Evolutionary conservation across 2,113 vertebrate genomes (phyloP).

Genomic region (Gobiocypris rarus): DNA sequence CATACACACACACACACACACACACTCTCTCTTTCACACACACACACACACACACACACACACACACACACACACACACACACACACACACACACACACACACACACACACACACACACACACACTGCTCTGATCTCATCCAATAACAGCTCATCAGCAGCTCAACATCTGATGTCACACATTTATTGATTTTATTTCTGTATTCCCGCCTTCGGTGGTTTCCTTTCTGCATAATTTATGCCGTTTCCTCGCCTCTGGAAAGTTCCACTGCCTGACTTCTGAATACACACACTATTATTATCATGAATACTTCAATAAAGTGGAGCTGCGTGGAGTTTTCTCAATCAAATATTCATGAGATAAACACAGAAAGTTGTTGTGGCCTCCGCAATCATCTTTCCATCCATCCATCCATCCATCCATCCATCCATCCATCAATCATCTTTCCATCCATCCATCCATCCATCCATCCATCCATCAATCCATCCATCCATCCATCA

Average conservation of each 20-base stretch:
- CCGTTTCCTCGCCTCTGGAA: background rate
- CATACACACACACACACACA: background rate
- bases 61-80: background rate
- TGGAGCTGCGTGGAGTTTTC: background rate
- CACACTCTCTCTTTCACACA: no score
- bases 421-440: no score
- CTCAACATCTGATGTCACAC: background rate
- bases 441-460: no score
- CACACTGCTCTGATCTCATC: no score
- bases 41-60: background rate
- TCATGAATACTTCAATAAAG: background rate
- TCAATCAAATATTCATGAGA: background rate
- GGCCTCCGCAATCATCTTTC: background rate
- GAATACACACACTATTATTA: background rate
- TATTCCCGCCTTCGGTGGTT: background rate
- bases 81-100: no score
- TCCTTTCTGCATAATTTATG: conserved; percentile 30
- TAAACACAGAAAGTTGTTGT: background rate
- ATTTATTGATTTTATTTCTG: conserved; percentile 7
- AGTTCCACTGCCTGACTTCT: conserved; percentile 15
- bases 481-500: no score
- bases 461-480: no score
- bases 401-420: no score
- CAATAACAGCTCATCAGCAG: background rate
- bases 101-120: no score